Evolutionary conservation across 35 echinoderm and acorn worm genomes (phyloP).

Genomic region (Holothuria glaberrima): DNA sequence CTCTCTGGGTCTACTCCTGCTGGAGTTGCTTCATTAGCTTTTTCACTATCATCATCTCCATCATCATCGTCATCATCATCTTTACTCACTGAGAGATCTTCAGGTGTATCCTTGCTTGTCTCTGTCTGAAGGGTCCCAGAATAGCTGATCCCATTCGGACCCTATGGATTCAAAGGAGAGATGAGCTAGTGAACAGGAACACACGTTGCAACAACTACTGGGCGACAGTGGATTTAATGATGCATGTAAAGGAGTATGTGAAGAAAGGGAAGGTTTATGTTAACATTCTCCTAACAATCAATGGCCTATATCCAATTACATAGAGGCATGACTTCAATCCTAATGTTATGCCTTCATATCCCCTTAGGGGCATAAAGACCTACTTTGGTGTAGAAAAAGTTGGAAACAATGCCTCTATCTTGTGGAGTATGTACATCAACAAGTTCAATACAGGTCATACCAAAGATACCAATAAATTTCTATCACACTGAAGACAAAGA

Average conservation of each 20-base stretch:
- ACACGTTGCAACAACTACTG: background rate
- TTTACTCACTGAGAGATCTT: constrained; percentile 91
- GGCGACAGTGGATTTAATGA: too few species aligned
- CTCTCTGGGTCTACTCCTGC: constrained; percentile 94
- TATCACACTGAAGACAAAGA: too few species aligned
- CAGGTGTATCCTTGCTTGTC: constrained; percentile 78
- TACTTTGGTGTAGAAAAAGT: too few species aligned
- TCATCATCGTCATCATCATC: constrained; percentile 99
- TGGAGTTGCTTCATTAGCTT: constrained; percentile 82
- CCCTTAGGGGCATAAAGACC: too few species aligned
- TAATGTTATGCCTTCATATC: too few species aligned
- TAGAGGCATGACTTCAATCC: too few species aligned
- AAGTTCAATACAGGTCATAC: too few species aligned
- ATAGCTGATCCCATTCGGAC: constrained; percentile 60
- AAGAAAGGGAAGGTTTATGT: background rate
- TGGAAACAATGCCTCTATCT: too few species aligned
- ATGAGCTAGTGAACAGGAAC: background rate
- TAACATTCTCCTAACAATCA: too few species aligned
- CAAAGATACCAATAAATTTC: too few species aligned
- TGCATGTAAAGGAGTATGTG: background rate
- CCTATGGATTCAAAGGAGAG: background rate
- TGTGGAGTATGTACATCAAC: too few species aligned
- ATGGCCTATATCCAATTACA: too few species aligned
- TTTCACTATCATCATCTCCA: constrained; percentile 97
- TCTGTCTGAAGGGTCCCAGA: constrained; percentile 47